Conservation (phyloP, 1,140 invertebrate species). For the Holcopasites calliopsidis region DNA sequence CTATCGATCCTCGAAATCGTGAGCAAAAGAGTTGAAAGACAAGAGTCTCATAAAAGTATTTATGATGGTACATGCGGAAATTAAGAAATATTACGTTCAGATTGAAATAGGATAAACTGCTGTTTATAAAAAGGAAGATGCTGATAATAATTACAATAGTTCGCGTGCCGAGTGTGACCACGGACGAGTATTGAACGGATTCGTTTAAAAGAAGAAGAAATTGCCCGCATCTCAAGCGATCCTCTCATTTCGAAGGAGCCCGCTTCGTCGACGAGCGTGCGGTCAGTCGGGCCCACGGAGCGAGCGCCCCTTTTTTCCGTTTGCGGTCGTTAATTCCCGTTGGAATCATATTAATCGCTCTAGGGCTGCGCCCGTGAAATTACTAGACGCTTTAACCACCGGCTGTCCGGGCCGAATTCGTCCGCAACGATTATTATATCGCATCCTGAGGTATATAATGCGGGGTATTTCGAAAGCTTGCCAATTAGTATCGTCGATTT, state of each 20-base stretch:
- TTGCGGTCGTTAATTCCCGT: conserved; percentile 65
- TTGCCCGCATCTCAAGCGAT: background rate
- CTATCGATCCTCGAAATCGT: too few species aligned
- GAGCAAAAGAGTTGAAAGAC: too few species aligned
- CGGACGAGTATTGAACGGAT: too few species aligned
- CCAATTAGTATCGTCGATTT: conserved; percentile 72
- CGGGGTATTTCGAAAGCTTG: conserved; percentile 70
- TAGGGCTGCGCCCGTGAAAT: conserved; percentile 64
- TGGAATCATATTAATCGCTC: conserved; percentile 69
- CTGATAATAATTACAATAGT: too few species aligned
- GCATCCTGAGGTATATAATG: conserved; percentile 68
- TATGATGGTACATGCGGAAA: too few species aligned
- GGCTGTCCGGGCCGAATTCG: conserved; percentile 70
- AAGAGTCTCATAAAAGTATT: too few species aligned
- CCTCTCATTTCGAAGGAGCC: conserved; percentile 7
- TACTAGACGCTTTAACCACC: conserved; percentile 72
- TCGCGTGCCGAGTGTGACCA: too few species aligned
- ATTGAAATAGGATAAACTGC: too few species aligned
- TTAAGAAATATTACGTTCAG: too few species aligned
- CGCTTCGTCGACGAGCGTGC: conserved; percentile 12
- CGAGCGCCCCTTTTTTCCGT: conserved; percentile 46
- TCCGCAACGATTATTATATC: conserved; percentile 66
- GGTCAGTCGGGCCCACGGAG: conserved; percentile 8
- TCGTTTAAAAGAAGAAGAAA: background rate
- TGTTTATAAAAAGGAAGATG: too few species aligned